phyloP scores from a whole-genome alignment of 2,888 invertebrate genomes.

The Prenolepis imparis region DNA sequence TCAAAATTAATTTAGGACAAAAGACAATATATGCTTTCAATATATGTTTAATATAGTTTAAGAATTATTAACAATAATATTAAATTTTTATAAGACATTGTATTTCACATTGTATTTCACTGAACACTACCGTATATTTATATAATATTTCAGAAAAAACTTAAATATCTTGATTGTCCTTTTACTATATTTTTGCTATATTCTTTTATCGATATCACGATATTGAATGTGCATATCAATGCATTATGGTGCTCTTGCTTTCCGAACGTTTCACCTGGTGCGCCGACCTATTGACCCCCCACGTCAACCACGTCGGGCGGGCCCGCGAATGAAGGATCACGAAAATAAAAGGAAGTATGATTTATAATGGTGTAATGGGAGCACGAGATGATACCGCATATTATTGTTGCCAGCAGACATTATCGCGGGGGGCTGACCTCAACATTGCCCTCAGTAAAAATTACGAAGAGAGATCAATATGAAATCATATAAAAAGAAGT shows the following conservation, averaged over 20 bases:
- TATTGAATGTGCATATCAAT: conserved; percentile 42
- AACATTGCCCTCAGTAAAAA: conserved; percentile 61
- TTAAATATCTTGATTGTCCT: neutral
- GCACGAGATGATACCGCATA: conserved; percentile 79
- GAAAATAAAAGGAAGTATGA: conserved; percentile 81
- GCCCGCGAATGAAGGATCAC: conserved; percentile 62
- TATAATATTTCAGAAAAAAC: neutral
- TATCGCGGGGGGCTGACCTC: conserved; percentile 80
- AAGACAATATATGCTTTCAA: neutral
- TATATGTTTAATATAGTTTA: neutral
- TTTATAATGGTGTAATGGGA: conserved; percentile 84
- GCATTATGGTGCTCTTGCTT: conserved; percentile 53
- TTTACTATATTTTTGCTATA: neutral
- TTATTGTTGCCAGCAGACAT: conserved; percentile 79
- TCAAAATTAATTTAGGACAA: neutral
- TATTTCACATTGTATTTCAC: neutral
- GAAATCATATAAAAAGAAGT: conserved; percentile 33
- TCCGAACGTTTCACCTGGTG: conserved; percentile 70
- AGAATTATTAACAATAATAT: neutral
- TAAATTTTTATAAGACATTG: neutral
- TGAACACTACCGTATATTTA: neutral
- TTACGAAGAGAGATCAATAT: conserved; percentile 35
- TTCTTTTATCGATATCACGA: neutral
- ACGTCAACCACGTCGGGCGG: conserved; percentile 72
- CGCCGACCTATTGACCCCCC: conserved; percentile 77